A percentile compares a stretch with the other conserved stretches of the same genome.
These are phyloP conservation scores for Proteles cristata DNA, from an alignment of 2,113 vertebrate genomes.

Conservation along the genomic window DNA sequence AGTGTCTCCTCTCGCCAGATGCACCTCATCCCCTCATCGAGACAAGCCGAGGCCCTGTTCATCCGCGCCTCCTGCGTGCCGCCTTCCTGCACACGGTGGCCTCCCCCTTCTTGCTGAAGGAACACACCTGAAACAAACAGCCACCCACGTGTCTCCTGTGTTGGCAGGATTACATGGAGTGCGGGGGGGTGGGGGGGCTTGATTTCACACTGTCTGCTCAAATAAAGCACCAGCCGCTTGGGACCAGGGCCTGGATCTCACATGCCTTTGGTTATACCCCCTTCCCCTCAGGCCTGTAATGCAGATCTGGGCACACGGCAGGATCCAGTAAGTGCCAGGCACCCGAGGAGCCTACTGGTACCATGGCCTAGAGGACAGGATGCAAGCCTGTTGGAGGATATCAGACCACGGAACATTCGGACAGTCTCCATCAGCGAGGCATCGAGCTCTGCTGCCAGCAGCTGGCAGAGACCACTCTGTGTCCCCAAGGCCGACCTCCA, in stretches of 20 bases:
- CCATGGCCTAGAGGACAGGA: not conserved
- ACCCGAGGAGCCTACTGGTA: not conserved
- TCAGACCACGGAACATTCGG: not conserved
- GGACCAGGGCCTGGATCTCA: not conserved
- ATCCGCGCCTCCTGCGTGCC: not conserved
- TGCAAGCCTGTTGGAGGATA: not conserved
- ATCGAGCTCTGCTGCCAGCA: not conserved
- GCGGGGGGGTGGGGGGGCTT: not conserved
- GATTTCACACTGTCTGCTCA: not conserved
- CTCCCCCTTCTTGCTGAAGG: not conserved
- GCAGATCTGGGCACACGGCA: not conserved
- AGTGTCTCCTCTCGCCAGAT: not conserved
- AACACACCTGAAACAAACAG: not conserved
- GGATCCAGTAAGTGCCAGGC: not conserved
- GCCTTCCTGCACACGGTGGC: not conserved
- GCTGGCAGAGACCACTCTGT: not conserved
- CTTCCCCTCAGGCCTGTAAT: not conserved
- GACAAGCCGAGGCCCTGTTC: not conserved
- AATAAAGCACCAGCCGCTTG: not conserved
- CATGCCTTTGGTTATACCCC: not conserved
- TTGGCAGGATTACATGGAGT: not conserved
- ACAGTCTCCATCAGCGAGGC: not conserved
- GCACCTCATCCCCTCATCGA: too few species aligned
- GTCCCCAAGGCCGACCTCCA: not conserved
- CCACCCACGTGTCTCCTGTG: not conserved